These are phyloP conservation scores for Latheticus oryzae DNA, from an alignment of 2,888 invertebrate genomes.

Conservation along the genomic window DNA sequence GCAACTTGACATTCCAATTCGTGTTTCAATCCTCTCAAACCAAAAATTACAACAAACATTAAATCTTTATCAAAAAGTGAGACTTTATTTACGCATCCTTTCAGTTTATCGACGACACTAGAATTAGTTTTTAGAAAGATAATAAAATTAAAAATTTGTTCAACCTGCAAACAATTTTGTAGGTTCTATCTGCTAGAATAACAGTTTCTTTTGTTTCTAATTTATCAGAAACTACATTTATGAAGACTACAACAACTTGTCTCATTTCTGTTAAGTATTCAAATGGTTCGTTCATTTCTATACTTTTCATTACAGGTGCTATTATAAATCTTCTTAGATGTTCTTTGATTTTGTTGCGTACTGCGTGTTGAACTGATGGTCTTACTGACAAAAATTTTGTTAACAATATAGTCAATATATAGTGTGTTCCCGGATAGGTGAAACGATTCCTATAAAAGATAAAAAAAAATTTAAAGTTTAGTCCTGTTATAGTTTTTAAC, in stretches of 20 bases:
- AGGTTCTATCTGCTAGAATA: conserved; percentile 68
- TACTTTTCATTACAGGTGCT: conserved; percentile 71
- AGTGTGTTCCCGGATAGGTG: neutral
- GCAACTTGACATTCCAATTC: conserved; percentile 77
- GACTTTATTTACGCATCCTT: conserved; percentile 76
- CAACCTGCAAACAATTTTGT: conserved; percentile 66
- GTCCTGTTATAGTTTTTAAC: neutral
- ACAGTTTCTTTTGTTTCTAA: conserved; percentile 65
- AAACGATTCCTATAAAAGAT: no score
- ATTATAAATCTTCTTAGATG: conserved; percentile 70
- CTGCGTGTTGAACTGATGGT: conserved; percentile 66
- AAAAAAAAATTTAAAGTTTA: no score
- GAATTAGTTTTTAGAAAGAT: conserved; percentile 1
- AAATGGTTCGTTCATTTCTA: conserved; percentile 75
- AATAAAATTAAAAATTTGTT: conserved; percentile 44
- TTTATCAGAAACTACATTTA: conserved; percentile 69
- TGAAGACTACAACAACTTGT: conserved; percentile 76
- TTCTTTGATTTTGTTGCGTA: conserved; percentile 63
- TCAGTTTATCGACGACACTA: conserved; percentile 55
- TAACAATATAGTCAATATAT: neutral
- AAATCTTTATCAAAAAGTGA: conserved; percentile 79
- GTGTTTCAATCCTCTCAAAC: conserved; percentile 78
- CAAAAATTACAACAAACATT: conserved; percentile 79
- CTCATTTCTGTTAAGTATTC: conserved; percentile 81
- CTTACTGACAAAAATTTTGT: conserved; percentile 65